Conservation (phyloP, 1,140 invertebrate species). For the Lepidurus packardi region DNA sequence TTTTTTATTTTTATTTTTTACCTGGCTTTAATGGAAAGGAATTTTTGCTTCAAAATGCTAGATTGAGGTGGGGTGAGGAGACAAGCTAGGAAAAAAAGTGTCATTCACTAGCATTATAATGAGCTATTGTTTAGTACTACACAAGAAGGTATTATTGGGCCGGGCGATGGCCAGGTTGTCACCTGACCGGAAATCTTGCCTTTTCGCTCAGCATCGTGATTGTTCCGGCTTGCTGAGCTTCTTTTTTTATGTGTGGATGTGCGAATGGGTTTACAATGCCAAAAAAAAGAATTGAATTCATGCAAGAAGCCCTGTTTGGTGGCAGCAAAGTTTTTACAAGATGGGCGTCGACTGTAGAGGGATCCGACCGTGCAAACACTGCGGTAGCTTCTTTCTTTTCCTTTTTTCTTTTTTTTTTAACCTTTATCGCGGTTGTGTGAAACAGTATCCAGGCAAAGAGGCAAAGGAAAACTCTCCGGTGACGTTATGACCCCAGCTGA, state of each 20-base stretch:
- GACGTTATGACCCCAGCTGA: not conserved
- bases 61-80: not conserved
- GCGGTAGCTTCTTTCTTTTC: not conserved
- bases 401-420: not conserved
- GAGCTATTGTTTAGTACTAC: not conserved
- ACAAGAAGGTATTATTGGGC: not conserved
- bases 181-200: not conserved
- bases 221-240: not conserved
- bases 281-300: not conserved
- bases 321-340: not conserved
- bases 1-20: too few relatives aligned
- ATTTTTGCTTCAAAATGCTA: not conserved
- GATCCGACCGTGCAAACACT: constrained; percentile 12
- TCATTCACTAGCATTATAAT: not conserved
- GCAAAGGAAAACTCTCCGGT: not conserved
- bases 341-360: constrained; percentile 11
- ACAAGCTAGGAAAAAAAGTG: not conserved
- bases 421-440: not conserved
- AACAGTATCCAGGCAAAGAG: not conserved
- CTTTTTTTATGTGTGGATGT: not conserved
- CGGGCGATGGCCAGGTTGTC: constrained; percentile 16
- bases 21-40: not conserved
- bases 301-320: not conserved
- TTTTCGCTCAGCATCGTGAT: not conserved
- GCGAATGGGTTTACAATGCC: not conserved